Conservation (phyloP, 2,888 invertebrate species). For the Branchellion lobata region DNA sequence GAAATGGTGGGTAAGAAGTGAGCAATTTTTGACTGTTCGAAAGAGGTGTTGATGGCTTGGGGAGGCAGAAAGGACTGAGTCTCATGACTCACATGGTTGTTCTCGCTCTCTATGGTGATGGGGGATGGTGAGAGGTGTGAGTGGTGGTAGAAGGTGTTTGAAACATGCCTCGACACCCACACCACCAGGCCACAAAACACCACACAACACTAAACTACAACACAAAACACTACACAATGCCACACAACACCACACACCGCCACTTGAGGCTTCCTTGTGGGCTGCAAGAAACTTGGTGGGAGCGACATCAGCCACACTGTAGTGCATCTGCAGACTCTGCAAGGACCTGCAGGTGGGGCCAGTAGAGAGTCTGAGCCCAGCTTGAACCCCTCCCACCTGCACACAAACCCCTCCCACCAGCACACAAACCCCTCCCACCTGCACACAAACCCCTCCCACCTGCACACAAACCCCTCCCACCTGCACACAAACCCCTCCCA, state of each 20-base stretch:
- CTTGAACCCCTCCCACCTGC: not conserved
- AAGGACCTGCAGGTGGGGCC: not conserved
- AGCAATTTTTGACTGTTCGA: constrained; percentile 4
- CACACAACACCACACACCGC: not conserved
- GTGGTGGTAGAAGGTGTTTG: too few species aligned
- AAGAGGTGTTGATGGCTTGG: too few species aligned
- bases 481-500: not conserved
- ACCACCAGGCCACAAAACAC: too few species aligned
- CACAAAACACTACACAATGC: too few species aligned
- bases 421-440: not conserved
- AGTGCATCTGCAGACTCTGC: not conserved
- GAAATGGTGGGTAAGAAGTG: not conserved
- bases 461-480: not conserved
- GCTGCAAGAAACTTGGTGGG: too few species aligned
- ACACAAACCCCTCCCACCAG: not conserved
- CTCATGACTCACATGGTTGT: too few species aligned
- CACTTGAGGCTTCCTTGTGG: not conserved
- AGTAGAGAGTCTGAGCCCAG: too few species aligned
- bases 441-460: not conserved
- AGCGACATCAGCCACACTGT: not conserved
- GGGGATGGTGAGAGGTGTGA: too few species aligned
- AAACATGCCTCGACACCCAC: too few species aligned
- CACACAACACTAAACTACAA: too few species aligned
- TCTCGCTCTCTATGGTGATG: too few species aligned
- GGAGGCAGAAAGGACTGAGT: too few species aligned